These are phyloP conservation scores for Pangasius larnaudii DNA, from an alignment of 2,797 vertebrate species.

Conservation along the genomic window DNA sequence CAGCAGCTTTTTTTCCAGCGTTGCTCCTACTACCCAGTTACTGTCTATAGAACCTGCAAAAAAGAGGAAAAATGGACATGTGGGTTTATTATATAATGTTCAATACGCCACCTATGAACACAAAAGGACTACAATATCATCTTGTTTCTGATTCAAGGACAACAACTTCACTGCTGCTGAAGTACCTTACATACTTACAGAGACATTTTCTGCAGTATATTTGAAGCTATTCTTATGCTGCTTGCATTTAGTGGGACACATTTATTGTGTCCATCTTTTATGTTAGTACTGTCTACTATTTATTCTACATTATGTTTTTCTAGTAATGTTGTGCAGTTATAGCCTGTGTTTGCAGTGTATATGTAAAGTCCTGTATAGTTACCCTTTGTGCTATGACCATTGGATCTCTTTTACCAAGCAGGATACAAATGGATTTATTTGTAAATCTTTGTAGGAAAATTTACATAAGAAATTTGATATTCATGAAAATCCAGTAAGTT, in stretches of 20 bases:
- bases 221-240: neutral
- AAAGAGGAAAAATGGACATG: neutral
- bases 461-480: neutral
- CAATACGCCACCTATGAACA: neutral
- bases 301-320: neutral
- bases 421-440: neutral
- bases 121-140: neutral
- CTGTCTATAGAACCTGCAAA: slow-evolving; percentile 85
- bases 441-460: neutral
- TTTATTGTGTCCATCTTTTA: neutral
- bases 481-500: neutral
- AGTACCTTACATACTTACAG: neutral
- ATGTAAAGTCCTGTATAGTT: neutral
- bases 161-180: neutral
- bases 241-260: neutral
- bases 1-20: slow-evolving; percentile 88
- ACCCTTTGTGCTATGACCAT: neutral
- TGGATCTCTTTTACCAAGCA: neutral
- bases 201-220: neutral
- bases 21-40: slow-evolving; percentile 90
- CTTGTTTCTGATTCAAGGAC: neutral
- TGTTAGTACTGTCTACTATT: neutral
- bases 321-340: neutral
- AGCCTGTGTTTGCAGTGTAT: neutral
- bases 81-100: neutral